Evolutionary conservation across 2,888 invertebrate species (phyloP), one percentile per base, ranked within the genome.

Genomic region (Drosophila tanythrix): DNA sequence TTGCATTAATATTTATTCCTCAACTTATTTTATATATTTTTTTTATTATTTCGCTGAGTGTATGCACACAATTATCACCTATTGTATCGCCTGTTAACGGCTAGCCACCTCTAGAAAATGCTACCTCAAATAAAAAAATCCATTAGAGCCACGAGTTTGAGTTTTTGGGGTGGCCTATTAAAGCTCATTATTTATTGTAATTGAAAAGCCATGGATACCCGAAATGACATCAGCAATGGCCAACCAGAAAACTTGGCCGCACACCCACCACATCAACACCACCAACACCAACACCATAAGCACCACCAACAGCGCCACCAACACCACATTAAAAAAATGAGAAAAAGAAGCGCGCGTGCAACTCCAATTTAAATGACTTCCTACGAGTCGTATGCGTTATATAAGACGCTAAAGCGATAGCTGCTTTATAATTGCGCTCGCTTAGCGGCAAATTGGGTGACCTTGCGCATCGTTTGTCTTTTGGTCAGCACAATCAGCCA

Each of bases 311-410:
- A 53, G 43, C 31, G 13, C 21, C 56, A 43, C 35, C 36, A 50
- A 50, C 53, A 36, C 40, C 40, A n/a, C 15, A 40, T 31, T 46
- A 21, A 18, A 21, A 63, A 51, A 61, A 33, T 3, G 2, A 51
- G 55, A 50, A 43, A 35, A 76, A 70, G 71, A 70, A 72, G 58
- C 60, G 36, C 74, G 67, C 56, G 73, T 66, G 63, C 52, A 72
- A 74, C 90, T 88, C 68, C 79, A 84, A 59, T 88, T 84, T 85
- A 85, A 82, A 79, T 85, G 46, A 70, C 87, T 73, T 86, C 75
- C 83, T 83, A 74, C 82, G 66, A 74, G 70, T 69, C 78, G 81
- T 69, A 74, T 83, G 50, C 66, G 64, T 83, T 89, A 79, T 73
- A 70, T 74, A 83, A 89, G 64, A 56, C 18, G 10, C 25, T 36